These are phyloP conservation scores for Barbus barbus DNA, from an alignment of 2,113 vertebrate species.

Conservation along the genomic window DNA sequence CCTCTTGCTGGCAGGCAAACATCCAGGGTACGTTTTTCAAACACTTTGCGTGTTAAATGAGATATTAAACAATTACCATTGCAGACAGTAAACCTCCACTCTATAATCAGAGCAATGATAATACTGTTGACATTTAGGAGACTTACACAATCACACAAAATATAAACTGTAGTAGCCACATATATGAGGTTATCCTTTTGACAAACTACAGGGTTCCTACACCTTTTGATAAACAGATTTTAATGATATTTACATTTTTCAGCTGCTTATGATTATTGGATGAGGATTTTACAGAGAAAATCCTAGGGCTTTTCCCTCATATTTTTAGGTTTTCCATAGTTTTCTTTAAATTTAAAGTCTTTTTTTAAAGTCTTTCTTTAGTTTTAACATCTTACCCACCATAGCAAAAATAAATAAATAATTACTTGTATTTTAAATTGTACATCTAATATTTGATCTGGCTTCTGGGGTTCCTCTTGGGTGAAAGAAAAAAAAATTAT, in stretches of 20 bases:
- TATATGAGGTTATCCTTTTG: neutral
- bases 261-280: neutral
- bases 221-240: neutral
- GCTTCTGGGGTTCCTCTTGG: too few relatives aligned
- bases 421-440: neutral
- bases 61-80: conserved; percentile 37
- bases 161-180: conserved; percentile 5
- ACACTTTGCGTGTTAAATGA: conserved; percentile 23
- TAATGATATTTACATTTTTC: neutral
- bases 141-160: conserved; percentile 28
- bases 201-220: neutral
- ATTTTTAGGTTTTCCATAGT: neutral
- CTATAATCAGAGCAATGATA: conserved; percentile 30
- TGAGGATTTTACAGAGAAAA: neutral
- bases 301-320: neutral
- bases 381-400: neutral
- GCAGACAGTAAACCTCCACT: conserved; percentile 24
- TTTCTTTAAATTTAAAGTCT: neutral
- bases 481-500: too few relatives aligned
- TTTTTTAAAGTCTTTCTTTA: too few relatives aligned
- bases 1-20: neutral
- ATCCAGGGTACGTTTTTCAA: neutral
- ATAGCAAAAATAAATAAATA: neutral
- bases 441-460: too few relatives aligned
- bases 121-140: conserved; percentile 6